phyloP scores from a whole-genome alignment of 2,888 invertebrate species.

The Ptychoptera albimana region DNA sequence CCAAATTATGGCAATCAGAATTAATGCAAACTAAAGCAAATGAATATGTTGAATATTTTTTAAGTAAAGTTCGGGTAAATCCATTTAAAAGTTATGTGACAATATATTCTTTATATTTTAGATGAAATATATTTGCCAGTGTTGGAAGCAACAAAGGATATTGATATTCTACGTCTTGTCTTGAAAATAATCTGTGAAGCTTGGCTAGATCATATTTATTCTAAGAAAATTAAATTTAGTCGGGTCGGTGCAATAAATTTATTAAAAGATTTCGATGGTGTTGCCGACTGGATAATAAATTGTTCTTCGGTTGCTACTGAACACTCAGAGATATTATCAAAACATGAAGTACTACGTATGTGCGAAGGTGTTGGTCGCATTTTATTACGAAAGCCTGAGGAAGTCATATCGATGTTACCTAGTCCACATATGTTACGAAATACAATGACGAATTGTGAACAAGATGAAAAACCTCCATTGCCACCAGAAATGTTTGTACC shows the following conservation, averaged over 20 bases:
- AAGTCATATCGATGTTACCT: conserved; percentile 60
- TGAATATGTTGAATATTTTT: conserved; percentile 54
- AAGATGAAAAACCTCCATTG: conserved; percentile 44
- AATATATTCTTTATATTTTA: conserved; percentile 23
- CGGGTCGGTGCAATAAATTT: conserved; percentile 63
- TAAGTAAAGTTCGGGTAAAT: conserved; percentile 40
- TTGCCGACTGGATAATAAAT: conserved; percentile 56
- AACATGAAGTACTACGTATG: conserved; percentile 38
- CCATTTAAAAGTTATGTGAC: background rate
- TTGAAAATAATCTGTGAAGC: conserved; percentile 71
- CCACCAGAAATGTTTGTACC: conserved; percentile 89
- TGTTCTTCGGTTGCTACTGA: conserved; percentile 39
- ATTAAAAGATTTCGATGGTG: conserved; percentile 65
- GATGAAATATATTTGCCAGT: conserved; percentile 64
- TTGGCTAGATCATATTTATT: conserved; percentile 75
- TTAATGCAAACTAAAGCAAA: conserved; percentile 34
- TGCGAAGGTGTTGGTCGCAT: conserved; percentile 77
- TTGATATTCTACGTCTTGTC: conserved; percentile 57
- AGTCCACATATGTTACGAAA: conserved; percentile 20
- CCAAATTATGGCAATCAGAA: conserved; percentile 45
- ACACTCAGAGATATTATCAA: conserved; percentile 29
- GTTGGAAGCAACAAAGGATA: conserved; percentile 57
- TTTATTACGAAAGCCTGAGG: conserved; percentile 63
- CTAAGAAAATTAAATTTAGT: conserved; percentile 67
- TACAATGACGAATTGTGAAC: conserved; percentile 10